A percentile compares a stretch with the other conserved stretches of the same genome.
These are phyloP conservation scores for Thunnus albacares DNA, from an alignment of 2,797 vertebrate genomes.

Conservation along the genomic window DNA sequence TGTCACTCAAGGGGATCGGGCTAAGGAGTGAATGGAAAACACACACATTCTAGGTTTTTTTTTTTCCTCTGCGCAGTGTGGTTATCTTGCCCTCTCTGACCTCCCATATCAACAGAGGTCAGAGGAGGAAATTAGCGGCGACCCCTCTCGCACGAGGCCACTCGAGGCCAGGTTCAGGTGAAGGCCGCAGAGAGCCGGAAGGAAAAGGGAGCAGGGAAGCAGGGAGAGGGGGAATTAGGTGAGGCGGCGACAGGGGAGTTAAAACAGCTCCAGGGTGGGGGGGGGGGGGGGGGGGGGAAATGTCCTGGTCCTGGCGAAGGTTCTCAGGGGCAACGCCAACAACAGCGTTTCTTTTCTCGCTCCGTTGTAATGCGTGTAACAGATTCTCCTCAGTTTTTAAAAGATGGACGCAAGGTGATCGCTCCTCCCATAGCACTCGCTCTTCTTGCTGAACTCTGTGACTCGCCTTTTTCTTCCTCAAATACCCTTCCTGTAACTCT, in stretches of 20 bases:
- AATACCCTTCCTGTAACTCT: conserved; percentile 42
- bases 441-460: conserved; percentile 23
- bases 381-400: conserved; percentile 1
- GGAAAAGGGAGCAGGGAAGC: background rate
- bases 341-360: background rate
- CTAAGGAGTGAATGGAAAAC: conserved; percentile 6
- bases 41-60: conserved; percentile 17
- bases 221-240: background rate
- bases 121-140: conserved; percentile 51
- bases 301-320: no score
- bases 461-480: conserved; percentile 22
- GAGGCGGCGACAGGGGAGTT: conserved; percentile 6
- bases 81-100: conserved; percentile 41
- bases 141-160: conserved; percentile 29
- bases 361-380: background rate
- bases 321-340: background rate
- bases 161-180: conserved; percentile 43
- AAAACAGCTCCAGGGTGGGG: background rate
- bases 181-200: conserved; percentile 15
- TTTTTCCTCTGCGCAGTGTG: background rate
- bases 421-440: background rate
- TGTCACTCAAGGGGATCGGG: background rate
- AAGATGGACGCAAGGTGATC: background rate
- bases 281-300: no score
- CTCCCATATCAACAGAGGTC: conserved; percentile 40